These are phyloP conservation scores for Gymnocypris eckloni DNA, from an alignment of 2,797 vertebrate species.

Conservation along the genomic window DNA sequence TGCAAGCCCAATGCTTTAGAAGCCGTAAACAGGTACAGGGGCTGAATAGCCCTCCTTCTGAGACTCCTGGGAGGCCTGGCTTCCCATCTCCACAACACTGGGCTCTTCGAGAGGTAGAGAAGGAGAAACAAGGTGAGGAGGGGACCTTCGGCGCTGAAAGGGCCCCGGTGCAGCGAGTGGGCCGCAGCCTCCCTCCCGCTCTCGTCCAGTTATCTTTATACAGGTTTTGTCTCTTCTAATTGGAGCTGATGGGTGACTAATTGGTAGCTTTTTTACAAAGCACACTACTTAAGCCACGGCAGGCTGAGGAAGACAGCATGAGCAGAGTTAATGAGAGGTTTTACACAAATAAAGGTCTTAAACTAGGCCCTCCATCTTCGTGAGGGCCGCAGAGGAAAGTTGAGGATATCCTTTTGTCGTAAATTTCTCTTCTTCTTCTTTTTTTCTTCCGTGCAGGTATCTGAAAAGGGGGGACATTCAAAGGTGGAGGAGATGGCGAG, in stretches of 20 bases:
- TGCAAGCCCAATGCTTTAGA: slow-evolving; percentile 83
- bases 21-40: slow-evolving; percentile 92
- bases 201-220: slow-evolving; percentile 97
- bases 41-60: slow-evolving; percentile 88
- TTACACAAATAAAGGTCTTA: slow-evolving; percentile 82
- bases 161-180: not conserved
- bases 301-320: slow-evolving; percentile 87
- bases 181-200: slow-evolving; percentile 63
- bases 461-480: slow-evolving; percentile 77
- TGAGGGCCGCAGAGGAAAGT: slow-evolving; percentile 76
- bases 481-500: slow-evolving; percentile 74
- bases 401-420: slow-evolving; percentile 82
- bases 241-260: slow-evolving; percentile 99
- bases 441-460: slow-evolving; percentile 79
- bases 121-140: slow-evolving; percentile 50
- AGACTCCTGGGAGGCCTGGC: slow-evolving; percentile 89
- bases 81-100: slow-evolving; percentile 91
- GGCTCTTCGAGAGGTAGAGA: slow-evolving; percentile 75
- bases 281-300: slow-evolving; percentile 87
- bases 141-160: not conserved
- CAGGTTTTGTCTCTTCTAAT: slow-evolving; percentile 98
- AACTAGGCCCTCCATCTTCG: slow-evolving; percentile 75
- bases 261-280: slow-evolving; percentile 92
- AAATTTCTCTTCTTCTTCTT: slow-evolving; percentile 75
- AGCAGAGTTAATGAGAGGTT: slow-evolving; percentile 98